phyloP scores from a whole-genome alignment of 2,797 vertebrate genomes.

The Clarias laeviceps region DNA sequence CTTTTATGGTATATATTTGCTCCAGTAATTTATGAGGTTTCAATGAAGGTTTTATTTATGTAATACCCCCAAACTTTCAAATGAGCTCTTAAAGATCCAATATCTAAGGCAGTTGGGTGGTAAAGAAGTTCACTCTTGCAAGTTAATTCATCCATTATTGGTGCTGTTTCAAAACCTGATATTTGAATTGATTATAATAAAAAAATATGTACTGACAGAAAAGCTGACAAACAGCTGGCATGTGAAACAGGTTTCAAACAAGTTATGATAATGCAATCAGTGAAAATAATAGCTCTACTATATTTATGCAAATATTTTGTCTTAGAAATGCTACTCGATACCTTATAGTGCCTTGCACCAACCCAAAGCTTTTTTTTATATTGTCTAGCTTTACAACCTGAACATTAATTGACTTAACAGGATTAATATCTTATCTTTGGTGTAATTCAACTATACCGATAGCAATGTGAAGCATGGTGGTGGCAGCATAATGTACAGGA shows the following conservation, averaged over 20 bases:
- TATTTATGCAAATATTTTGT: not conserved
- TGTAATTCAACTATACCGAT: no score
- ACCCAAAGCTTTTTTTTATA: not conserved
- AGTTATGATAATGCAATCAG: not conserved
- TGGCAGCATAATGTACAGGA: not conserved
- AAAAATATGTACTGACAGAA: not conserved
- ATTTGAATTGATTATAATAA: not conserved
- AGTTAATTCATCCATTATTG: not conserved
- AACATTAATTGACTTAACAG: not conserved
- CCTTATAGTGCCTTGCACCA: not conserved
- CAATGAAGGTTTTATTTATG: not conserved
- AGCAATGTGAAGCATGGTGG: not conserved
- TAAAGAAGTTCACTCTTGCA: not conserved
- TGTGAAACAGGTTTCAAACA: not conserved
- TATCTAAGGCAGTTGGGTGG: constrained; percentile 1
- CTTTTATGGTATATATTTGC: not conserved
- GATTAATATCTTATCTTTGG: not conserved
- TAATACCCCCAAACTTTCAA: not conserved
- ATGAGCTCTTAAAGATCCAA: not conserved
- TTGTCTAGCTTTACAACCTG: not conserved
- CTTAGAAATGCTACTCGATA: not conserved
- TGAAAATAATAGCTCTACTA: not conserved
- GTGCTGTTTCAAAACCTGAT: not conserved
- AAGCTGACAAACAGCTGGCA: not conserved
- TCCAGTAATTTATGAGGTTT: not conserved